These are phyloP conservation scores for Drosophila rufa DNA, from an alignment of 1,140 invertebrate species.

Conservation along the genomic window DNA sequence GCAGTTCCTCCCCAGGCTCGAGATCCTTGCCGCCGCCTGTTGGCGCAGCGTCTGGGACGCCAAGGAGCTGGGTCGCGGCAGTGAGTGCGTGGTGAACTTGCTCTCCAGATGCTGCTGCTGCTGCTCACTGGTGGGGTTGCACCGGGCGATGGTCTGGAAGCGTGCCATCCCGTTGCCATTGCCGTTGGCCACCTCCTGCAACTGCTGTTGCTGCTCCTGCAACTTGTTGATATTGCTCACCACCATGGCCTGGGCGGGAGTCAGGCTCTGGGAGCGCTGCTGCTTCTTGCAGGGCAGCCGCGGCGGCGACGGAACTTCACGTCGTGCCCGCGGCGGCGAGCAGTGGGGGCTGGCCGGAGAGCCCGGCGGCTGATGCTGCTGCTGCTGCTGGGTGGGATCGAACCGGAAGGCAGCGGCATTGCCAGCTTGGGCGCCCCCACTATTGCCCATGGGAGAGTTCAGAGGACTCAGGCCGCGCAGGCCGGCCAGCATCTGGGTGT, in stretches of 20 bases:
- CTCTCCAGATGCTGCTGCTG: conserved; percentile 57
- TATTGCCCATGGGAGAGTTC: conserved; percentile 68
- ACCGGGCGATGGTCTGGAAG: conserved; percentile 78
- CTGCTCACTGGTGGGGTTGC: conserved; percentile 70
- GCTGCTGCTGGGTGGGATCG: conserved; percentile 40
- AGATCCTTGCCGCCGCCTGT: conserved; percentile 67
- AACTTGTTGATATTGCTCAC: conserved; percentile 73
- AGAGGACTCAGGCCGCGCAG: conserved; percentile 76
- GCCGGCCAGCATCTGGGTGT: conserved; percentile 80
- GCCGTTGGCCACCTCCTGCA: conserved; percentile 27
- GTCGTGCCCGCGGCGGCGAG: conserved; percentile 86
- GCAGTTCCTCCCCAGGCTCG: conserved; percentile 86
- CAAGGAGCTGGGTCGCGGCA: conserved; percentile 85
- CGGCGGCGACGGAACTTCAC: conserved; percentile 86
- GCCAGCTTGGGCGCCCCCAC: not conserved
- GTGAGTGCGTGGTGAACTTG: conserved; percentile 87
- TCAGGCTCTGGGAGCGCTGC: conserved; percentile 89
- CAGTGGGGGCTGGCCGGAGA: conserved; percentile 61
- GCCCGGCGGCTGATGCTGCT: conserved; percentile 20
- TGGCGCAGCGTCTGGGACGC: conserved; percentile 61
- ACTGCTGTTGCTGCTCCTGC: conserved; percentile 64
- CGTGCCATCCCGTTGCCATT: conserved; percentile 66
- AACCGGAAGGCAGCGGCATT: conserved; percentile 66
- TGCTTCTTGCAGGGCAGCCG: conserved; percentile 89
- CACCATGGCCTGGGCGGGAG: conserved; percentile 86